phyloP scores from a whole-genome alignment of 2,797 vertebrate genomes.

The Neosalanx taihuensis region DNA sequence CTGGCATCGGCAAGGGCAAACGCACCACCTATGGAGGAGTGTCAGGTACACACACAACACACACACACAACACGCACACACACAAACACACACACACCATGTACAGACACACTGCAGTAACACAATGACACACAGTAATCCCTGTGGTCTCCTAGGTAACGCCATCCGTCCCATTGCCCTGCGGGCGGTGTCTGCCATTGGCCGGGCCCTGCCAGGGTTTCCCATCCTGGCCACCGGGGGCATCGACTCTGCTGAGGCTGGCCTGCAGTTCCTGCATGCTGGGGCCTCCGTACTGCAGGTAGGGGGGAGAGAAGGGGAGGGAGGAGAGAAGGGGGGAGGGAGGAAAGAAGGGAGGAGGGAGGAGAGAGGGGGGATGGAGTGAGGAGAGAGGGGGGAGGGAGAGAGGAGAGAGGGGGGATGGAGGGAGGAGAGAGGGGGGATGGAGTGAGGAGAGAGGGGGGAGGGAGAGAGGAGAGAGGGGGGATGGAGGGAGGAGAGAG shows the following conservation, averaged over 20 bases:
- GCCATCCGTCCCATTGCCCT: constrained; percentile 88
- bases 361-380: no score
- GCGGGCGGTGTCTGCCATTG: constrained; percentile 85
- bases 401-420: no score
- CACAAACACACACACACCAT: not conserved
- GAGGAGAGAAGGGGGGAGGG: no score
- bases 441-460: no score
- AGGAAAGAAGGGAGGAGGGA: no score
- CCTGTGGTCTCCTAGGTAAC: constrained; percentile 71
- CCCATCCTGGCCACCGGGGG: constrained; percentile 90
- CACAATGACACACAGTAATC: not conserved
- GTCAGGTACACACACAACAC: constrained; percentile 71
- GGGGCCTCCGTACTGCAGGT: constrained; percentile 77
- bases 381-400: no score
- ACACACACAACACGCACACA: not conserved
- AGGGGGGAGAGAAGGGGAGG: no score
- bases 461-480: no score
- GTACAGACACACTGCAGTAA: not conserved
- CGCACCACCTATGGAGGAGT: constrained; percentile 87
- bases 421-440: no score
- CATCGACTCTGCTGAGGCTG: constrained; percentile 91
- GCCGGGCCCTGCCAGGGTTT: constrained; percentile 81
- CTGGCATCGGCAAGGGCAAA: constrained; percentile 76
- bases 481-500: not conserved
- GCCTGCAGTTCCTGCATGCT: constrained; percentile 89